Percentiles rank a stretch among this genome's conserved stretches.
Evolutionary conservation across 2,888 invertebrate species (phyloP).

Genomic region (Phyto melanocephala): DNA sequence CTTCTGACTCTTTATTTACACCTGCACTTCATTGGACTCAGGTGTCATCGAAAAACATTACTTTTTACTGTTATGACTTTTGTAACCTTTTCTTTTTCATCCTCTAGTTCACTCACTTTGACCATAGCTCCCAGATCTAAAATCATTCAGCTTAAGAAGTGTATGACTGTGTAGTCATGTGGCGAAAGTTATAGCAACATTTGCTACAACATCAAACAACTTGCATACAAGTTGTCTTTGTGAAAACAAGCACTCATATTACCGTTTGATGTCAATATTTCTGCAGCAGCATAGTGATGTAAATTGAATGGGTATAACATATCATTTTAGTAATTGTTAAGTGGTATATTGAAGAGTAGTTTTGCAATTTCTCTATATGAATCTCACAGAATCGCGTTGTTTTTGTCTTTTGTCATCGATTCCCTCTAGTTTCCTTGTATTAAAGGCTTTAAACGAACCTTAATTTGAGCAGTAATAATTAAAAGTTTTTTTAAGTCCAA

Average conservation of each 20-base stretch:
- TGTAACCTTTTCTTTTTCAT: background rate
- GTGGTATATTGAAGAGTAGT: too few species aligned
- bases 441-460: too few species aligned
- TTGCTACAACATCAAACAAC: background rate
- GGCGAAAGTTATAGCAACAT: background rate
- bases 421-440: too few species aligned
- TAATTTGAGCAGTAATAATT: too few species aligned
- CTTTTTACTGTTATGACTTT: background rate
- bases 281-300: background rate
- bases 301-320: too few species aligned
- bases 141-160: constrained; percentile 30
- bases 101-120: too few species aligned
- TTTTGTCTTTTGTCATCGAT: too few species aligned
- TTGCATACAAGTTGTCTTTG: constrained; percentile 39
- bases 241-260: background rate
- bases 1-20: background rate
- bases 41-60: background rate
- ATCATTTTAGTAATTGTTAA: too few species aligned
- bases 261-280: background rate
- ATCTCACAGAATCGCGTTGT: too few species aligned
- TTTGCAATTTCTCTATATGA: too few species aligned
- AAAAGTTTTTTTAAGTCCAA: too few species aligned
- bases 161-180: constrained; percentile 2
- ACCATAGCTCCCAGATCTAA: background rate
- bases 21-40: background rate